Evolutionary conservation across 2,888 invertebrate species (phyloP).

Genomic region (Exephanes ischioxanthus): DNA sequence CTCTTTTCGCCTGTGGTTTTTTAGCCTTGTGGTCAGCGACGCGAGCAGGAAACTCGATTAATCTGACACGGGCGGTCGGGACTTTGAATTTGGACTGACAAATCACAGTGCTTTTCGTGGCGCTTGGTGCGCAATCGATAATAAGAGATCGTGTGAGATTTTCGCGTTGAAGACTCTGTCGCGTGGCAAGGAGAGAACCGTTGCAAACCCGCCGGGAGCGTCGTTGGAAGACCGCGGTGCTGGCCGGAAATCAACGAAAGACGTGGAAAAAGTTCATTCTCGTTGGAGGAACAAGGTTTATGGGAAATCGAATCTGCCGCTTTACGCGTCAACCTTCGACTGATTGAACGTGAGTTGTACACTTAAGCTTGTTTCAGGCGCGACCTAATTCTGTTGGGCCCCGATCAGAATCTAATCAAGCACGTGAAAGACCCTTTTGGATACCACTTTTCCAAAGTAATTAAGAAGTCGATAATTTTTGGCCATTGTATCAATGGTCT

Average conservation of each 20-base stretch:
- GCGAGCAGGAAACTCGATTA: slow-evolving; percentile 51
- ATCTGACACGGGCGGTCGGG: slow-evolving; percentile 27
- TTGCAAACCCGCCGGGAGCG: slow-evolving; percentile 56
- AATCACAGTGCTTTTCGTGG: slow-evolving; percentile 49
- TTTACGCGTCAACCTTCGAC: slow-evolving; percentile 71
- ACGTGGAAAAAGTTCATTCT: slow-evolving; percentile 35
- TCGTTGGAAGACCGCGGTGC: slow-evolving; percentile 59
- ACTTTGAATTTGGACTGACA: slow-evolving; percentile 45
- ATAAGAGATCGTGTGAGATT: slow-evolving; percentile 57
- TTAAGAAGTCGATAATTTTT: neutral
- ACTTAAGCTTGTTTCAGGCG: neutral
- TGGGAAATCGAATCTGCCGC: slow-evolving; percentile 21
- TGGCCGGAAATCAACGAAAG: slow-evolving; percentile 30
- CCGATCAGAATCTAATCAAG: neutral
- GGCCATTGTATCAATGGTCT: neutral
- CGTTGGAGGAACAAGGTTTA: neutral
- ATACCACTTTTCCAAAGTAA: neutral
- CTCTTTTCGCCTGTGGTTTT: neutral
- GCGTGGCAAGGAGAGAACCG: neutral
- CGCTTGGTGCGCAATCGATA: slow-evolving; percentile 69
- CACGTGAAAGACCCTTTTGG: neutral
- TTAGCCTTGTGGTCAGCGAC: slow-evolving; percentile 5
- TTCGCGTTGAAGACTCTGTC: slow-evolving; percentile 26
- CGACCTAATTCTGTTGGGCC: neutral
- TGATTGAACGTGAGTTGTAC: slow-evolving; percentile 79